A percentile compares a stretch with the other conserved stretches of the same genome.
phyloP scores from a whole-genome alignment of 2,797 vertebrate species.

The Phaenicophaeus curvirostris region DNA sequence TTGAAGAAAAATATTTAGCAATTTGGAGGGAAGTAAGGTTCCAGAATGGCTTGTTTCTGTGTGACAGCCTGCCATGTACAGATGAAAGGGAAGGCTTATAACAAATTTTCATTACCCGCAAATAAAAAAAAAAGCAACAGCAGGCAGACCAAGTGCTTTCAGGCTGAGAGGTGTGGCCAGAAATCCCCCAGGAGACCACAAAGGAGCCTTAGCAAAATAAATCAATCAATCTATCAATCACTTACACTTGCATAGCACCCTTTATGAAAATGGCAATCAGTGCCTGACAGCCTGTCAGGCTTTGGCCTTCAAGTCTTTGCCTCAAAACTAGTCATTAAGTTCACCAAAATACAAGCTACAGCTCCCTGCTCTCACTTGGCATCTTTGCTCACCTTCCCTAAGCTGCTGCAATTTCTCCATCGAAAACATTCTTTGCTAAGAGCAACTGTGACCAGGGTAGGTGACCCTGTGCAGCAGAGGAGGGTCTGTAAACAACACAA shows the following conservation, averaged over 20 bases:
- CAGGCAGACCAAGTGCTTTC: conserved; percentile 81
- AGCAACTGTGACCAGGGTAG: not conserved
- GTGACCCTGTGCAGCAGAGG: not conserved
- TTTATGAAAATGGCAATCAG: conserved; percentile 80
- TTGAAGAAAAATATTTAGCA: conserved; percentile 82
- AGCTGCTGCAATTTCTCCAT: not conserved
- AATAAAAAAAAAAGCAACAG: conserved; percentile 80
- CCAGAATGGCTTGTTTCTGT: conserved; percentile 78
- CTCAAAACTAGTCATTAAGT: conserved; percentile 73
- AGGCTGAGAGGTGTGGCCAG: conserved; percentile 80
- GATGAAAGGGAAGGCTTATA: conserved; percentile 81
- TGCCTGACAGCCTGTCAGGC: conserved; percentile 78
- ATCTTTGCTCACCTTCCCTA: conserved; percentile 54
- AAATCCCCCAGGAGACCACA: conserved; percentile 79
- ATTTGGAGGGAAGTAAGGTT: conserved; percentile 81
- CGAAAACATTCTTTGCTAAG: not conserved
- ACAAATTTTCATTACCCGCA: conserved; percentile 81
- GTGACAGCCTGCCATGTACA: conserved; percentile 82
- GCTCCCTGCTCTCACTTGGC: not conserved
- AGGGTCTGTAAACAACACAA: not conserved
- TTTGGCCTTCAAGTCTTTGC: conserved; percentile 73
- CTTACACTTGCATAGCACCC: conserved; percentile 70
- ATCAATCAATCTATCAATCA: conserved; percentile 82
- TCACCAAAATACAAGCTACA: conserved; percentile 65
- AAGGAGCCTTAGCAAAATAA: conserved; percentile 81